Base-by-base conservation (phyloP, 2,113 vertebrate species). In the Trochalopteron elliotii region DNA sequence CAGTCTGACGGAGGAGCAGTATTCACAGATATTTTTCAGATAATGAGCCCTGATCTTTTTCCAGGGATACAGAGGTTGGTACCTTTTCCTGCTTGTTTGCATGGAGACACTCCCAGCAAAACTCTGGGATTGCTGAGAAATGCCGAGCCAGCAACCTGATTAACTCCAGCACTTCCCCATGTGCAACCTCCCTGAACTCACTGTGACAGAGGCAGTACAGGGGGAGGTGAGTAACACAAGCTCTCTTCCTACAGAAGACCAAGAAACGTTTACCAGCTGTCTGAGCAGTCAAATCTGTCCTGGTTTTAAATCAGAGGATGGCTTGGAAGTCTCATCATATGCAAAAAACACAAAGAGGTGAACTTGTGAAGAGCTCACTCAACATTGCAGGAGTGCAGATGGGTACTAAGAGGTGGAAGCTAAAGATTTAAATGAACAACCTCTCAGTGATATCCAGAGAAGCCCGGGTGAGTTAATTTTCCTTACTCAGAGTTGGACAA, bases 101-200 rank as follows among this genome's bases (percentile, higher is more conserved):
- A 44, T 11, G 52, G 22, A 77, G 10, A 31, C 5, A 13, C 7
- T 71, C 33, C 16, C 20, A 77, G 44, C 19, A 92, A 93, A 88
- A 88, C 35, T 35, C 13, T 0, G 0, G 25, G 22, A 49, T 39
- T 15, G 8, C 25, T 52, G 56, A 8, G 30, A 27, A 84, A 22
- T 7, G 21, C 37, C 22, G 23, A 64, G 33, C 21, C 69, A 82
- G 53, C 24, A 56, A 13, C 3, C 10, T 1, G 2, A 20, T 52
- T 80, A 82, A 40, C 7, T 45, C 9, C 64, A 63, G 23, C 33
- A 31, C 10, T 35, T 25, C 11, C 39, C 12, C 8, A 12, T 11
- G 20, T 55, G 25, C 57, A 67, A 25, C 4, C 18, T 69, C 44
- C 72, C 40, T 57, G 75, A 83, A 83, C 4, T 10, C 40, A 7